phyloP scores from a whole-genome alignment of 2,797 vertebrate species.

The Echiichthys vipera region DNA sequence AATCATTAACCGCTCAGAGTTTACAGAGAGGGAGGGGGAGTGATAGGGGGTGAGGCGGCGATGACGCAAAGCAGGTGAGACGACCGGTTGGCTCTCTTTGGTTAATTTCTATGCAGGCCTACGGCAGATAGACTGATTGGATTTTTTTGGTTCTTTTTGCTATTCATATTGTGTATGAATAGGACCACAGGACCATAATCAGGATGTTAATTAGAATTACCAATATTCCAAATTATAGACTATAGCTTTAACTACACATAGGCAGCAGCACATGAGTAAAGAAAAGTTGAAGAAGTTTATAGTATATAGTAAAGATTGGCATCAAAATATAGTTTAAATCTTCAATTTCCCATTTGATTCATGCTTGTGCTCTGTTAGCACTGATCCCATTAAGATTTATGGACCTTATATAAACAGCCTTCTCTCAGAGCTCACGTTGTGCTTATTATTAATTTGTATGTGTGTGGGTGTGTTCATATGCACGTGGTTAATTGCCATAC shows the following conservation, averaged over 20 bases:
- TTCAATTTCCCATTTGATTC: slow-evolving; percentile 74
- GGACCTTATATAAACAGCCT: slow-evolving; percentile 73
- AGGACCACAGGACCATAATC: no score
- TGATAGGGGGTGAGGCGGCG: no score
- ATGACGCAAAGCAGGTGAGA: no score
- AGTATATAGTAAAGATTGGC: slow-evolving; percentile 44
- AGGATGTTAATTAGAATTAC: no score
- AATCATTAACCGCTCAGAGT: no score
- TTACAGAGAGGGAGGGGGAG: no score
- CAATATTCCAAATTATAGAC: no score
- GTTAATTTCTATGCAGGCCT: no score
- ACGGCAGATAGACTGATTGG: no score
- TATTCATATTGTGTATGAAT: no score
- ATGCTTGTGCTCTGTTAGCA: slow-evolving; percentile 69
- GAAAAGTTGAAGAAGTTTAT: slow-evolving; percentile 51
- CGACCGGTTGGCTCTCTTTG: no score
- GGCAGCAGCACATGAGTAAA: slow-evolving; percentile 32
- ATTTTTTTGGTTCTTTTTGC: no score
- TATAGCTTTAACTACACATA: slow-evolving; percentile 43
- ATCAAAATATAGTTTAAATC: slow-evolving; percentile 55
- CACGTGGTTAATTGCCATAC: slow-evolving; percentile 55
- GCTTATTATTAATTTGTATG: slow-evolving; percentile 63
- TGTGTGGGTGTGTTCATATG: slow-evolving; percentile 38
- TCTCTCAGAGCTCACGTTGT: slow-evolving; percentile 64
- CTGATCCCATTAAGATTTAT: slow-evolving; percentile 82